Conservation (phyloP, 2,797 vertebrate species). For the Microcaecilia unicolor region DNA sequence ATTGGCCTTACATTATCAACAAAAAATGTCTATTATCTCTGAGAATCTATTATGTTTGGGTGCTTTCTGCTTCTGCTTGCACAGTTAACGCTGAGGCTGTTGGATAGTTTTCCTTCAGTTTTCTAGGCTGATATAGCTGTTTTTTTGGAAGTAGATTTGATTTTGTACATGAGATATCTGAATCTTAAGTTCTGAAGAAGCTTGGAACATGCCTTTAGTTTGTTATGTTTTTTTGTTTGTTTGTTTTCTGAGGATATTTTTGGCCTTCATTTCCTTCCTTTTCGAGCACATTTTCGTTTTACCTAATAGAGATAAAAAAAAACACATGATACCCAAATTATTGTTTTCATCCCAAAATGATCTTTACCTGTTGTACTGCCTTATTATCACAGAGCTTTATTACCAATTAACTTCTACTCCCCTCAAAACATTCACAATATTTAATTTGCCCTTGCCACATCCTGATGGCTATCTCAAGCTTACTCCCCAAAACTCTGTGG, state of each 20-base stretch:
- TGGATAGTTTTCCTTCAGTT: conserved; percentile 53
- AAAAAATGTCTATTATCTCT: neutral
- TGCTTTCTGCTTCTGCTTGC: conserved; percentile 59
- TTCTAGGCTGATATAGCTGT: conserved; percentile 73
- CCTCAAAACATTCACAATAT: too few species aligned
- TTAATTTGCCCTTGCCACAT: too few species aligned
- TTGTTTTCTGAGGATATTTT: too few species aligned
- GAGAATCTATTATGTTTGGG: conserved; percentile 42
- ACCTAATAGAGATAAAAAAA: conserved; percentile 61
- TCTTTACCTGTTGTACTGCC: too few species aligned
- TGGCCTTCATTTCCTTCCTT: conserved; percentile 62
- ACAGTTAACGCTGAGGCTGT: conserved; percentile 57
- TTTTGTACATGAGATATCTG: conserved; percentile 49
- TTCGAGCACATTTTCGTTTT: conserved; percentile 67
- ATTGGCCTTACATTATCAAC: conserved; percentile 57
- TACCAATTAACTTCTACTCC: too few species aligned
- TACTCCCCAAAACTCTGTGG: too few species aligned
- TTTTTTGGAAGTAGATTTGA: conserved; percentile 61
- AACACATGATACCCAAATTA: too few species aligned
- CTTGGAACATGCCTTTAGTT: conserved; percentile 51
- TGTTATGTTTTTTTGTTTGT: too few species aligned
- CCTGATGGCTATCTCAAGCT: too few species aligned
- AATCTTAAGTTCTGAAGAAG: conserved; percentile 57
- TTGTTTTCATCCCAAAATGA: too few species aligned
- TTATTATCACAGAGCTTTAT: too few species aligned